These are phyloP conservation scores for Buathra laborator DNA, from an alignment of 2,888 invertebrate species.

Conservation along the genomic window DNA sequence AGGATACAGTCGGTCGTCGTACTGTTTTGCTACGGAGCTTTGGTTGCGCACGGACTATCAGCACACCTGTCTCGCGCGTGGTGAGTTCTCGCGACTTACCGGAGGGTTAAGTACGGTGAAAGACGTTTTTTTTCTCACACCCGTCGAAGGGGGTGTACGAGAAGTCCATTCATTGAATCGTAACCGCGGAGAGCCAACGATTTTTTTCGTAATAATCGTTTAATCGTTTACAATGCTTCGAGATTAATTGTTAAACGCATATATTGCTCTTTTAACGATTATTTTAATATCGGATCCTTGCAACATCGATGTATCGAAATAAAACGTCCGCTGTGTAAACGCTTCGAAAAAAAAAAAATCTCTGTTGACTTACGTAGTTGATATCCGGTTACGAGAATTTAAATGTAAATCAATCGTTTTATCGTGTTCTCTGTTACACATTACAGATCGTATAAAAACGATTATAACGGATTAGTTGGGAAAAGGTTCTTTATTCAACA, in stretches of 20 bases:
- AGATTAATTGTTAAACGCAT: background rate
- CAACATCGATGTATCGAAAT: slow-evolving; percentile 7
- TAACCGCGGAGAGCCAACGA: background rate
- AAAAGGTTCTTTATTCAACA: slow-evolving; percentile 50
- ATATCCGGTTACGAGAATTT: slow-evolving; percentile 39
- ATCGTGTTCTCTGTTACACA: background rate
- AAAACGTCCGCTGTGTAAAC: slow-evolving; percentile 7
- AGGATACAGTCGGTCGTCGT: slow-evolving; percentile 11
- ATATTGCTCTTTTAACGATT: background rate
- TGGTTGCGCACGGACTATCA: background rate
- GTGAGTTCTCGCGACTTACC: slow-evolving; percentile 39
- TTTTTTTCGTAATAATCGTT: background rate
- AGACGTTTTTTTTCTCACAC: slow-evolving; percentile 29
- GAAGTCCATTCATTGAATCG: slow-evolving; percentile 11
- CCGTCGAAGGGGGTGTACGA: background rate
- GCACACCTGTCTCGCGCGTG: slow-evolving; percentile 65
- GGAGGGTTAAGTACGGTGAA: slow-evolving; percentile 54
- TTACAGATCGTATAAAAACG: background rate
- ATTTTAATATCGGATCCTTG: slow-evolving; percentile 5
- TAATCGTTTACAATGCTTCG: background rate
- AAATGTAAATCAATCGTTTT: slow-evolving; percentile 2
- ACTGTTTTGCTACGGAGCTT: slow-evolving; percentile 46
- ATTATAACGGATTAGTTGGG: background rate
- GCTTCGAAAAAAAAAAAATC: slow-evolving; percentile 23
- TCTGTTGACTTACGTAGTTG: slow-evolving; percentile 21